Evolutionary conservation across 2,113 vertebrate genomes (phyloP).

Genomic region (Smithornis capensis): DNA sequence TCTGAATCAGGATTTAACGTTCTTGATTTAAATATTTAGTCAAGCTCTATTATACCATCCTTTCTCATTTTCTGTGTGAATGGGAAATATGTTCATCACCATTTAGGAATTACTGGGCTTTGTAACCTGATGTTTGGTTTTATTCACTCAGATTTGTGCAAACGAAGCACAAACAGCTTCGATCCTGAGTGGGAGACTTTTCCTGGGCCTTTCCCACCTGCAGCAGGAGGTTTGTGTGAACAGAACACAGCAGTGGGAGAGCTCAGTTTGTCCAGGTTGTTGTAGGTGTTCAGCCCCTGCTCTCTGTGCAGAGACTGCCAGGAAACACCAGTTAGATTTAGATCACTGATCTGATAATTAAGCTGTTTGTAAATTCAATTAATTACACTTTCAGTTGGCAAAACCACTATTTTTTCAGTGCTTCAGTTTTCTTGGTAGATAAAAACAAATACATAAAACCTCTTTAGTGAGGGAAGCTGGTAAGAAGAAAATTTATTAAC

Average conservation of each 20-base stretch:
- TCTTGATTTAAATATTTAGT: neutral
- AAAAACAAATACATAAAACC: neutral
- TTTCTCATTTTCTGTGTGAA: neutral
- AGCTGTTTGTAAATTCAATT: neutral
- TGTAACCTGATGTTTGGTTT: neutral
- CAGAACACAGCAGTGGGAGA: neutral
- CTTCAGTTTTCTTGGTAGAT: neutral
- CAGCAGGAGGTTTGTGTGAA: neutral
- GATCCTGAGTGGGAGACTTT: neutral
- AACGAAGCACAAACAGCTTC: neutral
- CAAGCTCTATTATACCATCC: neutral
- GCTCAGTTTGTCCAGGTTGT: accelerated
- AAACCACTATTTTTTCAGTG: neutral
- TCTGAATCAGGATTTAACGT: neutral
- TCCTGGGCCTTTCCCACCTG: neutral
- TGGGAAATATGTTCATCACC: neutral
- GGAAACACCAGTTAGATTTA: neutral
- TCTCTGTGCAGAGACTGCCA: neutral
- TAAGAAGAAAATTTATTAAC: neutral
- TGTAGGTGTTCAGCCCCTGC: neutral
- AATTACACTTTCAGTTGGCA: neutral
- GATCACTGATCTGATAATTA: neutral
- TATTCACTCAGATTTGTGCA: neutral
- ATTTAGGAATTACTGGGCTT: neutral
- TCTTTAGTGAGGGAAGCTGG: neutral